These are phyloP conservation scores for Saccostrea glomerata DNA, from an alignment of 1,140 invertebrate genomes.

Conservation along the genomic window DNA sequence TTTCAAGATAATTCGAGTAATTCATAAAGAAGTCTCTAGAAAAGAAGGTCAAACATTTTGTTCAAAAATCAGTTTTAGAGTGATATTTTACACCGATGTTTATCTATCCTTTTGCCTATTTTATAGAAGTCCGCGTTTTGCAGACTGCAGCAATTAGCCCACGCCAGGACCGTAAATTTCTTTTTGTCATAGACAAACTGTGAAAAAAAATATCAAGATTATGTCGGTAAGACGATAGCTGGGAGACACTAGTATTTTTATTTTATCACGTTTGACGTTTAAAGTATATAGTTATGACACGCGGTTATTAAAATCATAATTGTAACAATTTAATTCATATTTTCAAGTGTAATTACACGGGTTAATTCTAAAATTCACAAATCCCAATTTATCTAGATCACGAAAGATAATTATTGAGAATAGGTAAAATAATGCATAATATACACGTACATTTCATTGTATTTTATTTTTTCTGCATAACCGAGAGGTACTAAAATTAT, in stretches of 20 bases:
- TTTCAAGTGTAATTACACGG: background rate
- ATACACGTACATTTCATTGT: no score
- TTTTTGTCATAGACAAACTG: background rate
- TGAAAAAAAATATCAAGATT: background rate
- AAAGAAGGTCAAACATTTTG: background rate
- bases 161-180: background rate
- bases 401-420: background rate
- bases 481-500: no score
- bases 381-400: background rate
- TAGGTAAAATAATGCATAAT: no score
- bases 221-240: background rate
- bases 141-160: constrained; percentile 12
- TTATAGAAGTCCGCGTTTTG: background rate
- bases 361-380: background rate
- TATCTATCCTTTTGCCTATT: background rate
- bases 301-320: background rate
- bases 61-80: background rate
- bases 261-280: background rate
- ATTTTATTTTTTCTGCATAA: no score
- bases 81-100: background rate
- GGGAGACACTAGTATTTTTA: background rate
- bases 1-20: background rate
- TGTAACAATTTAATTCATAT: background rate
- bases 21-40: background rate
- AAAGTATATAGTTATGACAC: background rate